A percentile compares a stretch with the other conserved stretches of the same genome.
These are phyloP conservation scores for Thamnaconus septentrionalis DNA, from an alignment of 2,113 vertebrate species.

Conservation along the genomic window DNA sequence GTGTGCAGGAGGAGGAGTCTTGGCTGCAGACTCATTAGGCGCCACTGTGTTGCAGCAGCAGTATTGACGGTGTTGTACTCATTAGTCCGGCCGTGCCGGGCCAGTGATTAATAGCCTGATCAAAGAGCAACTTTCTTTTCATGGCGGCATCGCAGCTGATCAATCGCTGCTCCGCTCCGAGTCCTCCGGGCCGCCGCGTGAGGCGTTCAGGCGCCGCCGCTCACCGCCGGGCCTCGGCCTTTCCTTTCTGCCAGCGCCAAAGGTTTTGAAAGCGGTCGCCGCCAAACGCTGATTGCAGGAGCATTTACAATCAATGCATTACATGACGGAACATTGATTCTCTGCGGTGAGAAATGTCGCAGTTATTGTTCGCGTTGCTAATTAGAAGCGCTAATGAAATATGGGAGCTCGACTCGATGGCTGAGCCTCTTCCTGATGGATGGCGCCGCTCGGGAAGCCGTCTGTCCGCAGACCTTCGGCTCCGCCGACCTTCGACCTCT, in stretches of 20 bases:
- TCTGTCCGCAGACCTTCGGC: constrained; percentile 26
- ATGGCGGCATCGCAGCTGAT: constrained; percentile 8
- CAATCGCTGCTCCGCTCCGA: no score
- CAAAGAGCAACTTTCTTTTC: constrained; percentile 50
- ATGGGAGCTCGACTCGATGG: constrained; percentile 20
- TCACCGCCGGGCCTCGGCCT: no score
- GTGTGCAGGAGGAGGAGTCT: no score
- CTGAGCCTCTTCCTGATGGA: constrained; percentile 31
- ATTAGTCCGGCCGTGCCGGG: constrained; percentile 45
- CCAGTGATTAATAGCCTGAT: constrained; percentile 51
- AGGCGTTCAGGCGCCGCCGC: no score
- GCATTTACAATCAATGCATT: no score
- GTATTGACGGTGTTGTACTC: constrained; percentile 42
- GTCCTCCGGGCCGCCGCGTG: no score
- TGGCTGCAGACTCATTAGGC: constrained; percentile 15
- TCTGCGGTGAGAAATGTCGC: constrained; percentile 22
- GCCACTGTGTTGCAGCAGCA: constrained; percentile 1
- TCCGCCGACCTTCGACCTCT: constrained; percentile 10
- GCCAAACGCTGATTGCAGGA: no score
- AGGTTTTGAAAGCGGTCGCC: no score
- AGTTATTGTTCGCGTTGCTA: constrained; percentile 38
- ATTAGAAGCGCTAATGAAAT: constrained; percentile 36
- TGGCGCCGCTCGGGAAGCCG: constrained; percentile 29
- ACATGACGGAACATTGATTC: no score
- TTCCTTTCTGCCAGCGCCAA: no score